These are phyloP conservation scores for Aramus guarauna DNA, from an alignment of 2,113 vertebrate genomes.

Conservation along the genomic window DNA sequence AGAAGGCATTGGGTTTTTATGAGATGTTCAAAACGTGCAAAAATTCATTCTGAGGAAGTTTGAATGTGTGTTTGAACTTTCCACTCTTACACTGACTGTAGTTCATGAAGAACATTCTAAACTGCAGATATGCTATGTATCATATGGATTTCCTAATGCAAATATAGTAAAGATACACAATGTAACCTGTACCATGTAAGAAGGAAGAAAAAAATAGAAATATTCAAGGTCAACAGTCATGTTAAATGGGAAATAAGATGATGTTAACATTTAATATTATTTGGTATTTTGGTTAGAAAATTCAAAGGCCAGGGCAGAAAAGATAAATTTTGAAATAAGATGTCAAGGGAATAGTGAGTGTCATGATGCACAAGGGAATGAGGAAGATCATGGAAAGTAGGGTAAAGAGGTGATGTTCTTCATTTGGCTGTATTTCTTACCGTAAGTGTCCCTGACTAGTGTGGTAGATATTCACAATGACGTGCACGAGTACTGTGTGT, in stretches of 20 bases:
- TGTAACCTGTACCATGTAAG: neutral
- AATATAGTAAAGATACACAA: neutral
- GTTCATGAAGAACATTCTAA: neutral
- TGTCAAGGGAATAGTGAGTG: neutral
- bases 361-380: neutral
- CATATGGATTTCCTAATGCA: neutral
- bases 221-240: neutral
- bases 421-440: neutral
- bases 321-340: neutral
- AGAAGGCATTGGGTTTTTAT: neutral
- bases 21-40: neutral
- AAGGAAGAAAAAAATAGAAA: neutral
- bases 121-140: neutral
- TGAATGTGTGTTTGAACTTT: neutral
- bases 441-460: neutral
- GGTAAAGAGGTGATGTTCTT: neutral
- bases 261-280: neutral
- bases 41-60: neutral
- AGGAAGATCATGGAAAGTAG: neutral
- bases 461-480: neutral
- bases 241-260: neutral
- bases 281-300: neutral
- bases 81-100: neutral
- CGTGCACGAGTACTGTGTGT: rapidly evolving
- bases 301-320: neutral